Percentiles rank a stretch among this genome's conserved stretches.
phyloP scores from a whole-genome alignment of 2,888 invertebrate genomes.

The Drosophila kuntzei region DNA sequence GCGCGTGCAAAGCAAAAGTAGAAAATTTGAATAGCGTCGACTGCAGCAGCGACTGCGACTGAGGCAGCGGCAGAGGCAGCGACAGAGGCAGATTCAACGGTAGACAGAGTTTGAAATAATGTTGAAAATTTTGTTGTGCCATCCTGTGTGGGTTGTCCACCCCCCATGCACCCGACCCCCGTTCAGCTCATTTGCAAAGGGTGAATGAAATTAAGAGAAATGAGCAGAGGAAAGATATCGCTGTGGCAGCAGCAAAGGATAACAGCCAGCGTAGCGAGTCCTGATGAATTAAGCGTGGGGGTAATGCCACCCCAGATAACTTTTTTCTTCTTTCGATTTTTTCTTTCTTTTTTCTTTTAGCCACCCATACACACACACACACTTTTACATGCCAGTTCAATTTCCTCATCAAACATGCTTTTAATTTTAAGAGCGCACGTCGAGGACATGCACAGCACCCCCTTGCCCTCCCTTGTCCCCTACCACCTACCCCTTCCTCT shows the following conservation, averaged over 20 bases:
- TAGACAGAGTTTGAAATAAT: conserved; percentile 61
- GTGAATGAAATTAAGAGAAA: conserved; percentile 79
- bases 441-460: conserved; percentile 55
- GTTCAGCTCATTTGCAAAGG: conserved; percentile 79
- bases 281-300: conserved; percentile 69
- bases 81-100: conserved; percentile 23
- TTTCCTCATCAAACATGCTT: conserved; percentile 80
- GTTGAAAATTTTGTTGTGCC: conserved; percentile 70
- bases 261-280: conserved; percentile 44
- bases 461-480: conserved; percentile 1
- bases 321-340: conserved; percentile 51
- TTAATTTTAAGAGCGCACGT: conserved; percentile 76
- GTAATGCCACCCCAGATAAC: conserved; percentile 56
- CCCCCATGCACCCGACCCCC: conserved; percentile 1
- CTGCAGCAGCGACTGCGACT: conserved; percentile 39
- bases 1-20: conserved; percentile 82
- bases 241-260: conserved; percentile 51
- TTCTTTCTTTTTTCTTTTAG: conserved; percentile 18
- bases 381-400: conserved; percentile 70
- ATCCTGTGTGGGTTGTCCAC: conserved; percentile 38
- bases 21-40: conserved; percentile 74
- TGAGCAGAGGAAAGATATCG: conserved; percentile 50
- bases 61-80: conserved; percentile 24
- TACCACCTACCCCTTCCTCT: conserved; percentile 5
- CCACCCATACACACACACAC: conserved; percentile 23